Evolutionary conservation across 35 echinoderm and acorn worm genomes (phyloP).

Genomic region (Holothuria glaberrima): DNA sequence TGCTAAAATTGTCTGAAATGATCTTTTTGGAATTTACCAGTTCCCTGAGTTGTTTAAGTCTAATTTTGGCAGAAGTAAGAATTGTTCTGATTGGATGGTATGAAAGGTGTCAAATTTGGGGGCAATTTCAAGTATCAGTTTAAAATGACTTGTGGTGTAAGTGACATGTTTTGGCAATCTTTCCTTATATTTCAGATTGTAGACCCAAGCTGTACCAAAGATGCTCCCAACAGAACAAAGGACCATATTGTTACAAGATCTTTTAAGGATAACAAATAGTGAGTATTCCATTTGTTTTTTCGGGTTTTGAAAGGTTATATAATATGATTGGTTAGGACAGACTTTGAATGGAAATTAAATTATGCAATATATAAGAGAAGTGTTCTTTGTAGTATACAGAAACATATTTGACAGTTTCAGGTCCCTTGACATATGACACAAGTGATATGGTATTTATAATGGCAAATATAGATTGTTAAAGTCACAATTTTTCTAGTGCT

Average conservation of each 20-base stretch:
- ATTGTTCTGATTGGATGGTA: neutral
- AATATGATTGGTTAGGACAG: too few species aligned
- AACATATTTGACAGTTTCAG: neutral
- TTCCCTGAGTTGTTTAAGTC: too few species aligned
- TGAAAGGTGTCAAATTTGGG: neutral
- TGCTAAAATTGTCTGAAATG: too few species aligned
- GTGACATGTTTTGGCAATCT: neutral
- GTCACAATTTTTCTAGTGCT: too few species aligned
- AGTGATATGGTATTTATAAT: neutral
- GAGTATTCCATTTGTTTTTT: constrained; percentile 46
- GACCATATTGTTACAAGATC: constrained; percentile 89
- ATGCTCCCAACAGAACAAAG: constrained; percentile 80
- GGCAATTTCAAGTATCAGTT: neutral
- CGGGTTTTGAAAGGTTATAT: too few species aligned
- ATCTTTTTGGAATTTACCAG: too few species aligned
- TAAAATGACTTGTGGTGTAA: neutral
- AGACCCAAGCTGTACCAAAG: constrained; percentile 87
- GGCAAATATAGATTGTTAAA: too few species aligned
- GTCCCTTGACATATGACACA: neutral
- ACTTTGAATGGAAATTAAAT: neutral
- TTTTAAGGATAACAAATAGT: constrained; percentile 98
- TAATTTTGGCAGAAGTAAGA: too few species aligned
- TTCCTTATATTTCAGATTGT: constrained; percentile 61
- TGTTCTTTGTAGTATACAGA: neutral
- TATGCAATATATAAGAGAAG: neutral